Evolutionary conservation across 1,140 invertebrate genomes (phyloP).

Genomic region (Caenorhabditis tropicalis): DNA sequence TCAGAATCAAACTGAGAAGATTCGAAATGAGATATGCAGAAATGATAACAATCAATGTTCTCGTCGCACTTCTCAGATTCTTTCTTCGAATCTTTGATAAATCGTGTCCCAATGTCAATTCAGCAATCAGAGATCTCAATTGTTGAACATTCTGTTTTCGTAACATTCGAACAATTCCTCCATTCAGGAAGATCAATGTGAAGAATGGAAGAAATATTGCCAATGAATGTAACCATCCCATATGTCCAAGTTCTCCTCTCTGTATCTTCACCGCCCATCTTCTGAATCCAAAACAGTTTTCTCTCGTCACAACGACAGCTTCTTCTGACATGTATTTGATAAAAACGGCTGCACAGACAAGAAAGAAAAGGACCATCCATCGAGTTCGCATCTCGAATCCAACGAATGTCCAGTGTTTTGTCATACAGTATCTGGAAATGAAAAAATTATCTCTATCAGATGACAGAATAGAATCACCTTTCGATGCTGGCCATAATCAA

Average conservation of each 20-base stretch:
- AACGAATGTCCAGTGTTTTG: conserved; percentile 70
- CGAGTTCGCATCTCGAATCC: conserved; percentile 66
- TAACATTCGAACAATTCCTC: conserved; percentile 69
- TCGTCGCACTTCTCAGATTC: conserved; percentile 65
- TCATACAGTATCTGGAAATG: conserved; percentile 60
- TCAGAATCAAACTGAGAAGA: conserved; percentile 65
- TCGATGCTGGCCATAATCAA: conserved; percentile 69
- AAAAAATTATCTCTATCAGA: background rate
- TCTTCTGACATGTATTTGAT: conserved; percentile 61
- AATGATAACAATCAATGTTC: conserved; percentile 69
- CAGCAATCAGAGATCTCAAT: conserved; percentile 67
- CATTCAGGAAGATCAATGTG: conserved; percentile 70
- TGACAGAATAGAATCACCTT: conserved; percentile 53
- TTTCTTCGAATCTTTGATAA: conserved; percentile 65
- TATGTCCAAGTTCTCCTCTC: conserved; percentile 14
- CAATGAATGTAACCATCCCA: conserved; percentile 62
- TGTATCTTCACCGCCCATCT: conserved; percentile 45
- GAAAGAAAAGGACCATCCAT: conserved; percentile 63
- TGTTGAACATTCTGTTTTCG: conserved; percentile 68
- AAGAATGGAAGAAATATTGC: conserved; percentile 67
- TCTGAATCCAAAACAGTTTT: conserved; percentile 48
- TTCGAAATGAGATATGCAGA: conserved; percentile 68
- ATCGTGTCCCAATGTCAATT: conserved; percentile 68
- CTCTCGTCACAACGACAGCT: conserved; percentile 6
- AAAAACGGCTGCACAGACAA: conserved; percentile 59